A percentile compares a stretch with the other conserved stretches of the same genome.
Evolutionary conservation across 1,140 invertebrate genomes (phyloP).

Genomic region (Drosophila punjabiensis): DNA sequence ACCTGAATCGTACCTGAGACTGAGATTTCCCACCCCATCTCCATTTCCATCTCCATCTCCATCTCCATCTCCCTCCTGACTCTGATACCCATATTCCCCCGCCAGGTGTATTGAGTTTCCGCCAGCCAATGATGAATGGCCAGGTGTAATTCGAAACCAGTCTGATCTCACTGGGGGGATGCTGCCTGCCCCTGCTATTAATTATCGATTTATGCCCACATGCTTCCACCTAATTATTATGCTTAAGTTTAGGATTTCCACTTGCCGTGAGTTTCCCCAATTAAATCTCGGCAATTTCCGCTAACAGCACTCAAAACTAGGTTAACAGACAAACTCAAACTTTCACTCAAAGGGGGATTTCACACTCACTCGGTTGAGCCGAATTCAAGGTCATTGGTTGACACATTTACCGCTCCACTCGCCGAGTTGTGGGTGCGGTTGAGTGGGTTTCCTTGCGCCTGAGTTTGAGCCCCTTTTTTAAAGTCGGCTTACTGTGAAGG

Average conservation of each 20-base stretch:
- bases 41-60: not conserved
- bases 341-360: not conserved
- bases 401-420: constrained; percentile 70
- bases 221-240: constrained; percentile 24
- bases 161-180: constrained; percentile 5
- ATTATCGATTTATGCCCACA: constrained; percentile 38
- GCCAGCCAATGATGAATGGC: constrained; percentile 48
- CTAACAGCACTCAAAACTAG: not conserved
- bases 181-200: constrained; percentile 13
- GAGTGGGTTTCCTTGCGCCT: constrained; percentile 45
- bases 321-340: constrained; percentile 9
- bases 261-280: not conserved
- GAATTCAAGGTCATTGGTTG: constrained; percentile 74
- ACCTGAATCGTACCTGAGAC: constrained; percentile 17
- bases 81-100: too few relatives aligned
- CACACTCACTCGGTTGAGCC: constrained; percentile 38
- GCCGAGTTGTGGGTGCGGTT: constrained; percentile 71
- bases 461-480: constrained; percentile 21
- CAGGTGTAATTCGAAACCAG: constrained; percentile 5
- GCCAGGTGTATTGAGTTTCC: constrained; percentile 30
- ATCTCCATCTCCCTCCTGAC: not conserved
- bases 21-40: constrained; percentile 1
- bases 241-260: constrained; percentile 17
- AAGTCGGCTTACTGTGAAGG: constrained; percentile 25
- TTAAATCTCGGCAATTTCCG: constrained; percentile 14